Percentiles rank a stretch among this genome's conserved stretches.
These are phyloP conservation scores for Oeneis ivallda DNA, from an alignment of 2,888 invertebrate genomes.

Conservation along the genomic window DNA sequence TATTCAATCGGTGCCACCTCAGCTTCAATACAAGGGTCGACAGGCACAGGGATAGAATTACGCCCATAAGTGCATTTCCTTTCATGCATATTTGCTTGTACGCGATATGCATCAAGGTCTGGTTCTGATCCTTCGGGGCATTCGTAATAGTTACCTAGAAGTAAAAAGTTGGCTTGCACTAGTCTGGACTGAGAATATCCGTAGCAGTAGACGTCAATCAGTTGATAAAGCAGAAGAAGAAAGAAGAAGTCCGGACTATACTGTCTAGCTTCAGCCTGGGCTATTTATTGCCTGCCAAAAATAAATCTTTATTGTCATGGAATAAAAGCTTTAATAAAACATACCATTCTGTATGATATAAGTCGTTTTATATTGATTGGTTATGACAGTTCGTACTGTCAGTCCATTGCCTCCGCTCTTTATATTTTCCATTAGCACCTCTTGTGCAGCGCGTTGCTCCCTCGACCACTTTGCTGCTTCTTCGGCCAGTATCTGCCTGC, in stretches of 20 bases:
- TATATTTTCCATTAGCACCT: conserved; percentile 75
- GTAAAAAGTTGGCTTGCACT: neutral
- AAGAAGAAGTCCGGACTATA: too few species aligned
- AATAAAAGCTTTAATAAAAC: neutral
- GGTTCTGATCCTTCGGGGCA: conserved; percentile 72
- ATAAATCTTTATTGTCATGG: too few species aligned
- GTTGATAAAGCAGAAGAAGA: too few species aligned
- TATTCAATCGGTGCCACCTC: conserved; percentile 74
- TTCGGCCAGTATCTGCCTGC: conserved; percentile 72
- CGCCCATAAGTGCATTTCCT: conserved; percentile 68
- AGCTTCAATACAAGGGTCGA: conserved; percentile 76
- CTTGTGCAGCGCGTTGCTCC: conserved; percentile 72
- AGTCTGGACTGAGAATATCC: too few species aligned
- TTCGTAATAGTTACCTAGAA: conserved; percentile 65
- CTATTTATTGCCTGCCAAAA: too few species aligned
- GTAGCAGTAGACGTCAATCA: too few species aligned
- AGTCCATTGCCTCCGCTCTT: conserved; percentile 75
- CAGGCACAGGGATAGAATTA: conserved; percentile 54
- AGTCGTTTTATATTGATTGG: conserved; percentile 55
- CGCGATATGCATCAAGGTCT: conserved; percentile 66
- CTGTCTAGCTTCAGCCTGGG: too few species aligned
- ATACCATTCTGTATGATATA: conserved; percentile 74
- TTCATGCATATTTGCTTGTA: conserved; percentile 74
- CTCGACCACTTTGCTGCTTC: conserved; percentile 77
- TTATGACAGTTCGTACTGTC: conserved; percentile 68